These are phyloP conservation scores for Eurystomus glaucurus DNA, from an alignment of 2,797 vertebrate species.

Conservation along the genomic window DNA sequence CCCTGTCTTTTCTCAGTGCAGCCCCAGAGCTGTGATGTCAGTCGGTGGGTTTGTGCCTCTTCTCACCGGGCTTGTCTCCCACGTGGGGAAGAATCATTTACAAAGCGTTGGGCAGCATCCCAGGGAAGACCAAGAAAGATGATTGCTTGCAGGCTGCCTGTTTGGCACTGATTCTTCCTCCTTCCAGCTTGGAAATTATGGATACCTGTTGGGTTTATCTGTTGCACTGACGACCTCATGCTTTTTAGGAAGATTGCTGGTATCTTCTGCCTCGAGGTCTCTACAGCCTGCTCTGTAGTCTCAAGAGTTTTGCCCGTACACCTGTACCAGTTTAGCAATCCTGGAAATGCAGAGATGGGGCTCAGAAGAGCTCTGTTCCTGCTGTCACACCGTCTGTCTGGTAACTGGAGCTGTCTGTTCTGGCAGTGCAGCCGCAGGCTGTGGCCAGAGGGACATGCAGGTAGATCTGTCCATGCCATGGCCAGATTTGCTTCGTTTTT, in stretches of 20 bases:
- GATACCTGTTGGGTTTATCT: background rate
- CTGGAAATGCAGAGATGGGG: background rate
- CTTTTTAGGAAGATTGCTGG: background rate
- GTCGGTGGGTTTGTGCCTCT: background rate
- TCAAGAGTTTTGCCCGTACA: background rate
- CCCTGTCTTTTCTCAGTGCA: background rate
- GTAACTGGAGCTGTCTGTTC: background rate
- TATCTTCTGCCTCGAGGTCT: background rate
- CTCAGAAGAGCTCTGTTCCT: background rate
- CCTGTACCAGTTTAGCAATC: background rate
- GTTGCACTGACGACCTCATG: background rate
- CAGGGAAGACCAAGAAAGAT: background rate
- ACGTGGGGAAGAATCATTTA: accelerated
- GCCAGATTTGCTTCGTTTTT: background rate
- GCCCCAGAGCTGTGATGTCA: background rate
- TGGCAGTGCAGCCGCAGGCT: background rate
- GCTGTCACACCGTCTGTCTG: accelerated
- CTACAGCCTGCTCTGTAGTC: background rate
- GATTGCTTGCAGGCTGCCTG: background rate
- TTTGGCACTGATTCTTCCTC: background rate
- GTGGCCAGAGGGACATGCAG: background rate
- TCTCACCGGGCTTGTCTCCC: background rate
- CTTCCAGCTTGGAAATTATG: background rate
- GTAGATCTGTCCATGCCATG: background rate
- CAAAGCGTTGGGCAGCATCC: background rate